phyloP scores from a whole-genome alignment of 2,888 invertebrate genomes.

The Chalcis sispes region DNA sequence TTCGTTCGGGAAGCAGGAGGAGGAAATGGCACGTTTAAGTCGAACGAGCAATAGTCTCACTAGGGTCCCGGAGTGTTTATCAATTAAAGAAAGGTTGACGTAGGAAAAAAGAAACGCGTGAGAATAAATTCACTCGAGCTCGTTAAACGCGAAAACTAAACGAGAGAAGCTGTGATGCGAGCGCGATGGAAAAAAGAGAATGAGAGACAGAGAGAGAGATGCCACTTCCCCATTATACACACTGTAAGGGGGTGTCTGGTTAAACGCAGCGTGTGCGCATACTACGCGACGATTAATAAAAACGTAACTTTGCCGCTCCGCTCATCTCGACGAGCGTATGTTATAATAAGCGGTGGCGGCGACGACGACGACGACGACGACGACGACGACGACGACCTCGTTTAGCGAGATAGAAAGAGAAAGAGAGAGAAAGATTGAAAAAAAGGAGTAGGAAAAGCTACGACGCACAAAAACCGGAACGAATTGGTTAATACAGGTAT shows the following conservation, averaged over 20 bases:
- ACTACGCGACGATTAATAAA: constrained; percentile 36
- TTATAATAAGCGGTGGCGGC: too few relatives aligned
- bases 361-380: too few relatives aligned
- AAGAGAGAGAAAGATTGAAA: background rate
- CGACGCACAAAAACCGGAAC: background rate
- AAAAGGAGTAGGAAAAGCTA: background rate
- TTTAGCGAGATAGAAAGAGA: too few relatives aligned
- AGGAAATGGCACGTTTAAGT: constrained; percentile 26
- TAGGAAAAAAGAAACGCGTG: background rate
- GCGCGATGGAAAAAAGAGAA: constrained; percentile 41
- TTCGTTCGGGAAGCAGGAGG: too few relatives aligned
- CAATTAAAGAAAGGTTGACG: constrained; percentile 41
- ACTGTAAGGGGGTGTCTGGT: constrained; percentile 36
- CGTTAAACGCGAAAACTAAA: background rate
- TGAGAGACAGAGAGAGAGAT: constrained; percentile 33
- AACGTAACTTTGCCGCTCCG: background rate
- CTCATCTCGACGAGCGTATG: background rate
- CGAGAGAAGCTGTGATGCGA: background rate
- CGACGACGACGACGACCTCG: too few relatives aligned
- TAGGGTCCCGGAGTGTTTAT: background rate
- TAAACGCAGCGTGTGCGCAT: background rate
- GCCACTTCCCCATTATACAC: constrained; percentile 44
- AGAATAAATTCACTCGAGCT: background rate
- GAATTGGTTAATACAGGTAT: too few relatives aligned
- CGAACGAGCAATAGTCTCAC: background rate